Evolutionary conservation across 2,113 vertebrate species (phyloP), one percentile per base, ranked within the genome.

Genomic region (Gadus chalcogrammus): DNA sequence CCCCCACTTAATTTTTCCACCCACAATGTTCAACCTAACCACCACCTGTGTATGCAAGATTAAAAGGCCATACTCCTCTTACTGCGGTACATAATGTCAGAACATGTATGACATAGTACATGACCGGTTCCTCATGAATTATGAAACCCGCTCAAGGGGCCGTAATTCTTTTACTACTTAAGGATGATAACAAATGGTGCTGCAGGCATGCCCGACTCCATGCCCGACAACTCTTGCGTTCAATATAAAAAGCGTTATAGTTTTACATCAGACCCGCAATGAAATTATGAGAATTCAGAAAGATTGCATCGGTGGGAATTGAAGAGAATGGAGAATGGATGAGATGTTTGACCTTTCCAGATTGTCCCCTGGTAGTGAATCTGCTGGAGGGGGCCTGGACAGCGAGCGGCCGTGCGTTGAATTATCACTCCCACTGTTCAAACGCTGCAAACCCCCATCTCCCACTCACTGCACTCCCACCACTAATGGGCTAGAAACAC

Each of bases 311-410:
- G 83, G 82, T 80, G 62, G 80, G 84, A 86, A 80, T 76, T 72
- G 68, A 78, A 71, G 78, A 73, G 74, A 48, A 48, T 48, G 79
- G n/a, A 68, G 69, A 87, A 88, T 84, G 80, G 81, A 89, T 86
- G 84, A 87, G 82, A 85, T 83, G 81, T 89, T 84, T 90, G 88
- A 90, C 90, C 90, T 91, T 90, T 88, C 83, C 85, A 75, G 78
- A 86, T 82, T 73, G 82, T 89, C 85, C 87, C 88, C 73, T 75
- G 83, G 81, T 85, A 80, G 84, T 82, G 83, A 87, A 88, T 91
- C 84, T 90, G 84, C 91, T 83, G 66, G 73, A 87, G 85, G 88
- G 86, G 79, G 70, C 67, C 5, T 68, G 59, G 76, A 80, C 74
- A 86, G 77, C 66, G 76, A 84, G 79, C 81, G 87, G 80, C 75